Percentiles rank a stretch among this genome's conserved stretches.
These are phyloP conservation scores for Elachura formosa DNA, from an alignment of 2,113 vertebrate genomes.

Conservation along the genomic window DNA sequence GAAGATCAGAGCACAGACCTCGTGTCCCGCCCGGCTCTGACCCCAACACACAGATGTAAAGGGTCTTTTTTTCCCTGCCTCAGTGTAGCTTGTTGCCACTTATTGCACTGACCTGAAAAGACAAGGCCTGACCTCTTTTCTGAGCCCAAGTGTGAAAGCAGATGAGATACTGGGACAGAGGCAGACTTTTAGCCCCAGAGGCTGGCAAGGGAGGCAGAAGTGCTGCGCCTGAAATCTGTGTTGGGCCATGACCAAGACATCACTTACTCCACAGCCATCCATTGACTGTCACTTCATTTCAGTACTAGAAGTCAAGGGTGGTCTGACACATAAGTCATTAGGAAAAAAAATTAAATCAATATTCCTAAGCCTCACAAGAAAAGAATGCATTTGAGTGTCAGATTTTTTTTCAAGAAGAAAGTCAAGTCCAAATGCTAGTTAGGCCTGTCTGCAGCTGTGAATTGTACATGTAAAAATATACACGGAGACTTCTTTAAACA, in stretches of 20 bases:
- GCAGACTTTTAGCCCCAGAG: slow-evolving; percentile 66
- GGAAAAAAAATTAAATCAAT: neutral
- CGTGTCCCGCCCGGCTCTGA: neutral
- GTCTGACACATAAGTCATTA: slow-evolving; percentile 8
- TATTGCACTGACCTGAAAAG: slow-evolving; percentile 44
- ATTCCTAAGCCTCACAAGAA: slow-evolving; percentile 25
- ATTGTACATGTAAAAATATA: slow-evolving; percentile 61
- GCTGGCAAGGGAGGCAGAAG: slow-evolving; percentile 46
- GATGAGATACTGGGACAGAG: slow-evolving; percentile 40
- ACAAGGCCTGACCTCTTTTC: slow-evolving; percentile 25
- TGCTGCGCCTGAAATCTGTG: slow-evolving; percentile 47
- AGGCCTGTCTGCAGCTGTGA: slow-evolving; percentile 46
- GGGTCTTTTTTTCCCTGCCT: neutral
- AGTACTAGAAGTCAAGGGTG: neutral
- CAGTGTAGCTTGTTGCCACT: neutral
- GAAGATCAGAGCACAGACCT: neutral
- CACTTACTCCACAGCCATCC: slow-evolving; percentile 5
- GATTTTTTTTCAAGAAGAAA: slow-evolving; percentile 52
- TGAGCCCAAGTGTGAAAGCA: slow-evolving; percentile 50
- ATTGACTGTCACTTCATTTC: slow-evolving; percentile 34
- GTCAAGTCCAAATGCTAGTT: slow-evolving; percentile 43
- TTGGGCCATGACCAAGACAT: slow-evolving; percentile 29
- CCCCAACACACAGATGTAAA: neutral
- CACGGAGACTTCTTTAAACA: slow-evolving; percentile 29
- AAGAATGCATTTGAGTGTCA: slow-evolving; percentile 56